These are phyloP conservation scores for Crax fasciolata DNA, from an alignment of 2,797 vertebrate species.

Conservation along the genomic window DNA sequence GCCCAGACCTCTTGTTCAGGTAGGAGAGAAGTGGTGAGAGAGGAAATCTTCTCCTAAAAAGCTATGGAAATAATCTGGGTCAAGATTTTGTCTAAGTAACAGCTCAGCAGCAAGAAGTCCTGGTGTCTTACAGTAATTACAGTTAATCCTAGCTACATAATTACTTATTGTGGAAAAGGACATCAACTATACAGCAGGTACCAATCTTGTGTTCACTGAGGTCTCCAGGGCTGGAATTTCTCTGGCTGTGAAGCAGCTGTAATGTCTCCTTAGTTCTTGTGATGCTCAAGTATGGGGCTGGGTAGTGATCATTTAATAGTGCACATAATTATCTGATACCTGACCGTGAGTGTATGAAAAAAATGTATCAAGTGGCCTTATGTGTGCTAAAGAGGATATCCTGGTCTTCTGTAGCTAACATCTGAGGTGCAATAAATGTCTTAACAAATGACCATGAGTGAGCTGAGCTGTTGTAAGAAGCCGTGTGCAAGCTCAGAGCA, in stretches of 20 bases:
- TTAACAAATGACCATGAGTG: neutral
- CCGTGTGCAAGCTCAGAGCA: neutral
- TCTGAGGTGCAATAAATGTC: neutral
- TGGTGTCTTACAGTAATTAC: neutral
- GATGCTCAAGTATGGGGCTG: neutral
- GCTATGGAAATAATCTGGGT: neutral
- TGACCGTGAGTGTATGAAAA: neutral
- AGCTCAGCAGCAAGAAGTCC: neutral
- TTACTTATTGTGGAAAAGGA: neutral
- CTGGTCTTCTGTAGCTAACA: neutral
- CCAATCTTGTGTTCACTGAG: neutral
- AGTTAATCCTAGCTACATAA: neutral
- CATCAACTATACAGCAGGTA: neutral
- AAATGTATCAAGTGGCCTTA: neutral
- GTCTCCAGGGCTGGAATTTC: neutral
- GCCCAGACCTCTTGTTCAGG: neutral
- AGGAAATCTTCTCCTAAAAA: neutral
- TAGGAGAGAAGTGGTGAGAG: neutral
- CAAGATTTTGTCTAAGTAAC: neutral
- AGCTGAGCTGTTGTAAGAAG: neutral
- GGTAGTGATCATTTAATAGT: neutral
- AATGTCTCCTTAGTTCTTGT: neutral
- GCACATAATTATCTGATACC: neutral
- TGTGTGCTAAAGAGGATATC: neutral
- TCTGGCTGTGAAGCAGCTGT: neutral